These are phyloP conservation scores for Aspidiotus rigidus DNA, from an alignment of 2,888 invertebrate species.

Conservation along the genomic window DNA sequence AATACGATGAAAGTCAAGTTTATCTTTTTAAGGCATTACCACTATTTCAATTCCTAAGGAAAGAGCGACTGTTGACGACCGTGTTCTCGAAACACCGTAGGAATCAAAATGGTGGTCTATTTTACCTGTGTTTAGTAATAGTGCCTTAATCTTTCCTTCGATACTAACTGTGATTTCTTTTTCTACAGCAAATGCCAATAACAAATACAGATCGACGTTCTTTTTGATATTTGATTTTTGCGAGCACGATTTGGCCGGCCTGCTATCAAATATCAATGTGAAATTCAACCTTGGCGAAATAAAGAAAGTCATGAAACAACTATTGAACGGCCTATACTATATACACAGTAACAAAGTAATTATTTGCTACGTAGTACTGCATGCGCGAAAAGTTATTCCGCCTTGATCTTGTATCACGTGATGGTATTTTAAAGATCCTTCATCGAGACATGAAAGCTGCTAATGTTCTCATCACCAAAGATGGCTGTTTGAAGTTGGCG, in stretches of 20 bases:
- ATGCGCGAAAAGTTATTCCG: no score
- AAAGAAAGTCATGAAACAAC: constrained; percentile 83
- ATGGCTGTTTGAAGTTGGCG: constrained; percentile 86
- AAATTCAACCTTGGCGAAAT: constrained; percentile 95
- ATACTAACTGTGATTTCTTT: not conserved
- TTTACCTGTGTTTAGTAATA: no score
- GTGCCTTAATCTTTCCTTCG: no score
- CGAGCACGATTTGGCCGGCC: constrained; percentile 94
- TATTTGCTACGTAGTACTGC: no score
- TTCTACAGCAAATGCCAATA: constrained; percentile 50
- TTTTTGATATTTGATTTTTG: constrained; percentile 97
- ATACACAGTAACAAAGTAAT: constrained; percentile 84
- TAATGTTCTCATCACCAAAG: constrained; percentile 92
- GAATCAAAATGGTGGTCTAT: no score
- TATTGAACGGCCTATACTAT: constrained; percentile 83
- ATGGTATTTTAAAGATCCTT: constrained; percentile 51
- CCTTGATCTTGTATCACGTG: constrained; percentile 15
- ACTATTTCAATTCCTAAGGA: not conserved
- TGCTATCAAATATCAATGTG: constrained; percentile 87
- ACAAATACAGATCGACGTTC: constrained; percentile 75
- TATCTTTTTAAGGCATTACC: not conserved
- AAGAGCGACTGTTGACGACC: no score
- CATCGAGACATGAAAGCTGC: constrained; percentile 99
- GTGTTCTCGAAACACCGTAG: no score
- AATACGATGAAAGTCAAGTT: not conserved